These are phyloP conservation scores for Caprella mutica DNA, from an alignment of 2,888 invertebrate genomes.

Conservation along the genomic window DNA sequence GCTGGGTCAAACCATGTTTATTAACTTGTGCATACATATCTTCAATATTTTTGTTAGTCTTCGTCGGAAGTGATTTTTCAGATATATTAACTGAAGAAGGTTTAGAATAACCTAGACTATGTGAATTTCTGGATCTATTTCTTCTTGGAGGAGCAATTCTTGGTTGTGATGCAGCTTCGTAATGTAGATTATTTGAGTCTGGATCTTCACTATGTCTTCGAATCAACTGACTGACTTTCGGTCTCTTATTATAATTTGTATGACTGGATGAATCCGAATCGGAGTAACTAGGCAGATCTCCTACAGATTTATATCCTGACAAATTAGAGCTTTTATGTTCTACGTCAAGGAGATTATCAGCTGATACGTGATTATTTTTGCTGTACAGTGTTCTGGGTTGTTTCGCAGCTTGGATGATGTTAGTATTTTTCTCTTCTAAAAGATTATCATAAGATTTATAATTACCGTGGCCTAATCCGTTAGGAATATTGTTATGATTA, in stretches of 20 bases:
- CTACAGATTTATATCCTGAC: slow-evolving; percentile 19
- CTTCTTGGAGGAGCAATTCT: slow-evolving; percentile 13
- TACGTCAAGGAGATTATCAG: slow-evolving; percentile 3
- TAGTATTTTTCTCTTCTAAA: slow-evolving; percentile 3
- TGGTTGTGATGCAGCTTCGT: not conserved
- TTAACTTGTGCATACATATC: slow-evolving; percentile 23
- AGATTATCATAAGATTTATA: slow-evolving; percentile 15
- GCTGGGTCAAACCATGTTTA: slow-evolving; percentile 11
- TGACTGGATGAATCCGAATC: slow-evolving; percentile 7
- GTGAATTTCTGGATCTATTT: slow-evolving; percentile 21
- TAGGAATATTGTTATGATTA: not conserved
- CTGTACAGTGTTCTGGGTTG: not conserved
- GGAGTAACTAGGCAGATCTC: slow-evolving; percentile 13
- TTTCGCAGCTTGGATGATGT: not conserved
- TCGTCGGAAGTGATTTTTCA: not conserved
- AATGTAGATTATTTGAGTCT: too few relatives aligned
- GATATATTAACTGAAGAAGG: not conserved
- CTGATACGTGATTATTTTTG: not conserved
- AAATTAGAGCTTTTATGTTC: not conserved
- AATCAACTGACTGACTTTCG: slow-evolving; percentile 27
- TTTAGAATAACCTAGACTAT: slow-evolving; percentile 24
- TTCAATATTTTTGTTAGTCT: not conserved
- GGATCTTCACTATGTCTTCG: slow-evolving; percentile 13
- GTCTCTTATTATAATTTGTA: slow-evolving; percentile 6
- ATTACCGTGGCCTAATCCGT: not conserved